Evolutionary conservation across 2,888 invertebrate genomes (phyloP).

Genomic region (Lampropteryx suffumata): DNA sequence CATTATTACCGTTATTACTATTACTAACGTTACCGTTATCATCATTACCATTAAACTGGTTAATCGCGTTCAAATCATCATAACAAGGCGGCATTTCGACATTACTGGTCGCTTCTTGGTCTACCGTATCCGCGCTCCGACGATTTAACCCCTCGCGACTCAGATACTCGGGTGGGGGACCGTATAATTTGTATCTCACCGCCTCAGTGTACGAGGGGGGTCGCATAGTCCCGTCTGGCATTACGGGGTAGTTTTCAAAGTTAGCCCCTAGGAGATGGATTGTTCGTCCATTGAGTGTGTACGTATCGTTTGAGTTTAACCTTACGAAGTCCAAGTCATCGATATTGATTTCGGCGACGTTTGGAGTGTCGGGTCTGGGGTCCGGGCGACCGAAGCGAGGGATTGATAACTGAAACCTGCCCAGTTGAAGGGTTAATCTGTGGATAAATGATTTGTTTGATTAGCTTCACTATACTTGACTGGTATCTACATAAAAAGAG

Average conservation of each 20-base stretch:
- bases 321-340: conserved; percentile 64
- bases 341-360: conserved; percentile 64
- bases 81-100: conserved; percentile 72
- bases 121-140: conserved; percentile 37
- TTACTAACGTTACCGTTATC: background rate
- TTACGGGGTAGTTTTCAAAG: conserved; percentile 62
- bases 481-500: too few species aligned
- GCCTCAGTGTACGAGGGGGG: conserved; percentile 74
- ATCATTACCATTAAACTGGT: background rate
- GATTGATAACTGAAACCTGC: conserved; percentile 62
- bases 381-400: conserved; percentile 54
- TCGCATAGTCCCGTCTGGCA: conserved; percentile 40
- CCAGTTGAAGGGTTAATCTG: conserved; percentile 61
- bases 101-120: conserved; percentile 60
- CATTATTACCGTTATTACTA: background rate
- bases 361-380: conserved; percentile 66
- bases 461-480: too few species aligned
- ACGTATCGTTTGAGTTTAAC: conserved; percentile 63
- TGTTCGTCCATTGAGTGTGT: conserved; percentile 72
- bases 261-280: conserved; percentile 68
- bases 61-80: conserved; percentile 52
- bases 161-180: conserved; percentile 74
- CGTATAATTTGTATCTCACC: conserved; percentile 64
- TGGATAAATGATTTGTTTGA: background rate
- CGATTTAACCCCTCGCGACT: conserved; percentile 56